Evolutionary conservation across 2,888 invertebrate species (phyloP).

Genomic region (Timema cristinae): DNA sequence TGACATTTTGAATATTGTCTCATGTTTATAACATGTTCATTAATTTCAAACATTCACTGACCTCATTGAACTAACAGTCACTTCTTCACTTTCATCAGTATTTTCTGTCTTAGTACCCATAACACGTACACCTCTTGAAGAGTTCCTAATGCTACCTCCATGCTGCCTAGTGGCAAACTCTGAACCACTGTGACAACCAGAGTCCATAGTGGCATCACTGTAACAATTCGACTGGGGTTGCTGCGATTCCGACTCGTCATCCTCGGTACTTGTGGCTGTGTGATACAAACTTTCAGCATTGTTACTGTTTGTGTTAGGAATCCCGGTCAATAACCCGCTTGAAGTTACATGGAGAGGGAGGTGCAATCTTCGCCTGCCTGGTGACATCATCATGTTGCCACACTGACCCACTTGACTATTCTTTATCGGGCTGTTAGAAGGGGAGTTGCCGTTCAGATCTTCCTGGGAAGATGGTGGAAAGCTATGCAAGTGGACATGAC

Average conservation of each 20-base stretch:
- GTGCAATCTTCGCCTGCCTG: slow-evolving; percentile 18
- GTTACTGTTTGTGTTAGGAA: slow-evolving; percentile 13
- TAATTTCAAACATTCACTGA: slow-evolving; percentile 22
- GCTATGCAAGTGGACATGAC: slow-evolving; percentile 16
- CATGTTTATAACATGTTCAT: background rate
- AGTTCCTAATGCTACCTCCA: slow-evolving; percentile 16
- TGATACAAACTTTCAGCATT: slow-evolving; percentile 23
- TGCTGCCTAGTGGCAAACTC: slow-evolving; percentile 24
- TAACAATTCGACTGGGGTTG: slow-evolving; percentile 42
- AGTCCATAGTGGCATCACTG: slow-evolving; percentile 60
- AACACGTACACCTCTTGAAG: slow-evolving; percentile 7
- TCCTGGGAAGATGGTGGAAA: slow-evolving; percentile 14
- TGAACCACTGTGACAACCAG: slow-evolving; percentile 66
- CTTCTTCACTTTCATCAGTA: slow-evolving; percentile 15
- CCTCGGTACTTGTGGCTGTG: slow-evolving; percentile 24
- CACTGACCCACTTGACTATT: background rate
- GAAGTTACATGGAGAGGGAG: slow-evolving; percentile 19
- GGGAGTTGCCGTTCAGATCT: slow-evolving; percentile 25
- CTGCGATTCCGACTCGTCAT: slow-evolving; percentile 22
- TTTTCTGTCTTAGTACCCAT: slow-evolving; percentile 17
- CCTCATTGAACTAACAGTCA: slow-evolving; percentile 15
- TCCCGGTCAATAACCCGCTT: background rate
- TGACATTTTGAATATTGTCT: background rate
- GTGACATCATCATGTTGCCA: slow-evolving; percentile 16
- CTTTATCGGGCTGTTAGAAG: slow-evolving; percentile 16